phyloP scores from a whole-genome alignment of 2,888 invertebrate genomes.

The Tipula vernalis region DNA sequence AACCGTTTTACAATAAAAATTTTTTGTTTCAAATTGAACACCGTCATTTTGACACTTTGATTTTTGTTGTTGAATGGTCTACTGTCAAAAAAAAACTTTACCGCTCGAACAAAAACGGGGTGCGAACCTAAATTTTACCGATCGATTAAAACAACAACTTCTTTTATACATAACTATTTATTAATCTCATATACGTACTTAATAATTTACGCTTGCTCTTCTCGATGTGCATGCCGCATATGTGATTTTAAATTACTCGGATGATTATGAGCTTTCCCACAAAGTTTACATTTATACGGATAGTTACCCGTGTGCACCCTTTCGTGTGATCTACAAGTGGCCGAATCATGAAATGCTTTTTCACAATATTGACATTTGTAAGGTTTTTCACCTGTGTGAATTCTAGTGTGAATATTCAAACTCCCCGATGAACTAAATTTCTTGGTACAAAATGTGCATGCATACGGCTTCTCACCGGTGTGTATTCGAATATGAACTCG shows the following conservation, averaged over 20 bases:
- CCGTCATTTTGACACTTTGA: not conserved
- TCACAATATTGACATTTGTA: slow-evolving; percentile 8
- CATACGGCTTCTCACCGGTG: not conserved
- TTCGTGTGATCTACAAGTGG: not conserved
- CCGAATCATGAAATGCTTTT: not conserved
- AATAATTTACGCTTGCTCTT: not conserved
- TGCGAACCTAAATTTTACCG: not conserved
- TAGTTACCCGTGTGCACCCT: not conserved
- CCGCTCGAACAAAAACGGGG: not conserved
- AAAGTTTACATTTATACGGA: slow-evolving; percentile 8
- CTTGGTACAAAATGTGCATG: not conserved
- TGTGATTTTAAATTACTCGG: slow-evolving; percentile 5
- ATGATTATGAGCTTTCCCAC: not conserved
- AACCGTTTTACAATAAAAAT: slow-evolving; percentile 6
- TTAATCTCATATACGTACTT: not conserved
- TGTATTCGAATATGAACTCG: not conserved
- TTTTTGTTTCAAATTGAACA: slow-evolving; percentile 5
- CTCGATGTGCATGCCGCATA: slow-evolving; percentile 8
- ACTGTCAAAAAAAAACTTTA: not conserved
- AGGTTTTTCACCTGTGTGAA: not conserved
- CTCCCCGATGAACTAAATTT: not conserved
- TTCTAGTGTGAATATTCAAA: not conserved
- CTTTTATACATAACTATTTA: not conserved
- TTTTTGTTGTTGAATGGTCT: not conserved
- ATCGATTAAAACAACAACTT: not conserved